A percentile compares a stretch with the other conserved stretches of the same genome.
These are phyloP conservation scores for Antrozous pallidus DNA, from an alignment of 2,797 vertebrate genomes.

Conservation along the genomic window DNA sequence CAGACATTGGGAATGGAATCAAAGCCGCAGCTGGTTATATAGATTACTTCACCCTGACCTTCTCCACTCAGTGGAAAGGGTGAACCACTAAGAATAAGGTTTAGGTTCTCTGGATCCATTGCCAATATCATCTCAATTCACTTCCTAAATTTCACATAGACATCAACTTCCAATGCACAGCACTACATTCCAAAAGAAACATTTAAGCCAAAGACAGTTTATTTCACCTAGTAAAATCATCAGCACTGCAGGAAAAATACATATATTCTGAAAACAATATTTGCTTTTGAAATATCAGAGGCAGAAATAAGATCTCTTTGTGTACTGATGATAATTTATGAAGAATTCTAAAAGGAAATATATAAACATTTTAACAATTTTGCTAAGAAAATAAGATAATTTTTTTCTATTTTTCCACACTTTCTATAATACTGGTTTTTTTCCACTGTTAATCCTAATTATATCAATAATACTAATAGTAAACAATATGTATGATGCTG, in stretches of 20 bases:
- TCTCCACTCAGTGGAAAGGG: not conserved
- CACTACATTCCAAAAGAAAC: conserved; percentile 32
- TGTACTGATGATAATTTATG: not conserved
- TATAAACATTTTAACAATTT: conserved; percentile 14
- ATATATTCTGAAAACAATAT: conserved; percentile 36
- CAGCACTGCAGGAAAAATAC: not conserved
- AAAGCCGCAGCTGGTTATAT: not conserved
- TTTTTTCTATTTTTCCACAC: not conserved
- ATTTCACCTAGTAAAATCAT: not conserved
- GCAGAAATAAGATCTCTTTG: conserved; percentile 9
- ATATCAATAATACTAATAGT: not conserved
- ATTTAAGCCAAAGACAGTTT: not conserved
- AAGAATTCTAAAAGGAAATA: not conserved
- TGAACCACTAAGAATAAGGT: not conserved
- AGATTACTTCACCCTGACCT: not conserved
- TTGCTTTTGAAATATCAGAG: conserved; percentile 20
- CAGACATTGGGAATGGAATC: not conserved
- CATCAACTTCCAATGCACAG: not conserved
- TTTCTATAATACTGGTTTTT: not conserved
- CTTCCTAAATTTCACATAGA: conserved; percentile 11
- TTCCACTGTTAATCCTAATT: not conserved
- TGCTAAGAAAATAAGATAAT: not conserved
- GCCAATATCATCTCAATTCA: not conserved
- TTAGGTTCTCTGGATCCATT: not conserved
- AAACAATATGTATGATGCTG: not conserved